Evolutionary conservation across 2,888 invertebrate species (phyloP).

Genomic region (Anthophora plumipes): DNA sequence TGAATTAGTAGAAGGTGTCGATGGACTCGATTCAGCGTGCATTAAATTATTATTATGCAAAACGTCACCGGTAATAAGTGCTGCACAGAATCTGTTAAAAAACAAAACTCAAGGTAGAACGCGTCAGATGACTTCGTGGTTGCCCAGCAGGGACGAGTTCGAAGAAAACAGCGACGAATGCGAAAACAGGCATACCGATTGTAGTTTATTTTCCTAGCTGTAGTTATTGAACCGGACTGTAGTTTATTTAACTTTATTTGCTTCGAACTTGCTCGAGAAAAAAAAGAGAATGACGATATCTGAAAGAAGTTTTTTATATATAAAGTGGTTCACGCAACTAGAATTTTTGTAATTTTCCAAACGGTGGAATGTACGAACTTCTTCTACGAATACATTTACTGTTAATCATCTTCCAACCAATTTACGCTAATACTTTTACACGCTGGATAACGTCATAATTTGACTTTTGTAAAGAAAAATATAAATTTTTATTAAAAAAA

Average conservation of each 20-base stretch:
- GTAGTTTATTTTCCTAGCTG: constrained; percentile 72
- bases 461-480: no score
- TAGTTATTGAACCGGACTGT: constrained; percentile 7
- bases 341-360: neutral
- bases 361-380: no score
- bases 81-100: constrained; percentile 90
- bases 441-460: no score
- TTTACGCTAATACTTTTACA: no score
- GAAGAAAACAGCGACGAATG: constrained; percentile 83
- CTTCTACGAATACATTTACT: no score
- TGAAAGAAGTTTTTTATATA: neutral
- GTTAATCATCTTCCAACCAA: no score
- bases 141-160: constrained; percentile 81
- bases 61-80: constrained; percentile 90
- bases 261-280: neutral
- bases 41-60: constrained; percentile 91
- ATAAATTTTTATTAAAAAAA: no score
- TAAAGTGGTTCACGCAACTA: neutral
- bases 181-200: constrained; percentile 81
- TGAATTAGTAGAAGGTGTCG: constrained; percentile 87
- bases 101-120: constrained; percentile 73
- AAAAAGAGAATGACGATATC: neutral
- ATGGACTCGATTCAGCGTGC: constrained; percentile 88
- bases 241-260: constrained; percentile 44
- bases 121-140: constrained; percentile 79